Conservation (phyloP, 2,888 invertebrate species). For the Diarsia mendica region DNA sequence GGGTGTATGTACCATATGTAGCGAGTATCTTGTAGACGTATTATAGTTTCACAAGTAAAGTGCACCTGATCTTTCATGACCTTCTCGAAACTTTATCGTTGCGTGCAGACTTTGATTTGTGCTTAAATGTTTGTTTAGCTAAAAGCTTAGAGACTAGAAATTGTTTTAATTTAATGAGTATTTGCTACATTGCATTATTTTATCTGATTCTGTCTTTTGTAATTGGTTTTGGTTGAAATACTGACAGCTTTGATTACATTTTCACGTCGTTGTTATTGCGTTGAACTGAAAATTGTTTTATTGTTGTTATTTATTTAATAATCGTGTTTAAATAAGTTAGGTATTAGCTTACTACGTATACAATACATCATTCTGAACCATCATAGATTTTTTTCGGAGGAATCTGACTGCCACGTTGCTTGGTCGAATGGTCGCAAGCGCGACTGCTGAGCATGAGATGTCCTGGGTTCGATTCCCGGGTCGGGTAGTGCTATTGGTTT, state of each 20-base stretch:
- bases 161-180: constrained; percentile 14
- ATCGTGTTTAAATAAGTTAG: neutral
- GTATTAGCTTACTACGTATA: no score
- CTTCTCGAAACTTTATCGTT: constrained; percentile 18
- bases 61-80: constrained; percentile 7
- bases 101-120: constrained; percentile 23
- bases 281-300: neutral
- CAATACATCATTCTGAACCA: neutral
- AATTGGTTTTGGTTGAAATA: neutral
- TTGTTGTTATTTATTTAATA: neutral
- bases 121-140: constrained; percentile 19
- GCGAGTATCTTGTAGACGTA: no score
- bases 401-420: no score
- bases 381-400: neutral
- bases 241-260: constrained; percentile 19
- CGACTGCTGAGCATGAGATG: no score
- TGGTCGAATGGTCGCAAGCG: no score
- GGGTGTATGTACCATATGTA: no score
- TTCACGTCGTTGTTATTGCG: neutral
- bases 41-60: no score
- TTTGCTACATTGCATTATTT: constrained; percentile 7
- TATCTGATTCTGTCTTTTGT: constrained; percentile 13
- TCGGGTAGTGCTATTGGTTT: no score
- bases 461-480: no score
- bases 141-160: constrained; percentile 28